Conservation (phyloP, 2,113 vertebrate species). For the Alces alces region DNA sequence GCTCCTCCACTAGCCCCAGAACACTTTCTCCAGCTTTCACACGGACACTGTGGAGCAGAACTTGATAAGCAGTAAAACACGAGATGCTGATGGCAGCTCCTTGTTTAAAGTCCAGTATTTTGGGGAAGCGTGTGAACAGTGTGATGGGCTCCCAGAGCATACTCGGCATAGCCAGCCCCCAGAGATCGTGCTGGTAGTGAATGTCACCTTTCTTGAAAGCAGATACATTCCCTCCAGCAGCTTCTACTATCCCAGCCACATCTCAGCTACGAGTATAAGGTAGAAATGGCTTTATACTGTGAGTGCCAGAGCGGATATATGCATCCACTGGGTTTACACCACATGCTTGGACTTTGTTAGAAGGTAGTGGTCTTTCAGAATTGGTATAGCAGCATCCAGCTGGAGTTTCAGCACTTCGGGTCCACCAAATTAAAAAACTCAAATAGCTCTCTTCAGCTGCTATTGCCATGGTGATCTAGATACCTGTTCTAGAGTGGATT, state of each 20-base stretch:
- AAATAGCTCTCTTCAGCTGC: not conserved
- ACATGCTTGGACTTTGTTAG: not conserved
- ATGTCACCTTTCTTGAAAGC: not conserved
- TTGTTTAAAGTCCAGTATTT: not conserved
- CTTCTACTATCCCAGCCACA: not conserved
- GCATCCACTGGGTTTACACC: not conserved
- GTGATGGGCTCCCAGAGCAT: not conserved
- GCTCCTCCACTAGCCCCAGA: not conserved
- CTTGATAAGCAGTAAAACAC: rapidly evolving
- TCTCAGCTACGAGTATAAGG: not conserved
- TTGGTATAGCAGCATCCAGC: not conserved
- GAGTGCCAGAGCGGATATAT: rapidly evolving
- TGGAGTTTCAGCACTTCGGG: not conserved
- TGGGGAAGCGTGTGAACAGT: rapidly evolving
- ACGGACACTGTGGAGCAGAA: not conserved
- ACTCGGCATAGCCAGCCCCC: rapidly evolving
- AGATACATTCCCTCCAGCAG: not conserved
- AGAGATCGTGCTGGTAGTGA: not conserved
- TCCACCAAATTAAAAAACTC: not conserved
- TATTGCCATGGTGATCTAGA: not conserved
- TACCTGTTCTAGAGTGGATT: not conserved
- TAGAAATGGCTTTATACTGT: not conserved
- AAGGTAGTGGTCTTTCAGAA: not conserved
- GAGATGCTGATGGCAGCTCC: not conserved
- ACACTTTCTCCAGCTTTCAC: not conserved